Conservation (phyloP, 64 coral and sea anemone species). For the Stylophora pistillata region DNA sequence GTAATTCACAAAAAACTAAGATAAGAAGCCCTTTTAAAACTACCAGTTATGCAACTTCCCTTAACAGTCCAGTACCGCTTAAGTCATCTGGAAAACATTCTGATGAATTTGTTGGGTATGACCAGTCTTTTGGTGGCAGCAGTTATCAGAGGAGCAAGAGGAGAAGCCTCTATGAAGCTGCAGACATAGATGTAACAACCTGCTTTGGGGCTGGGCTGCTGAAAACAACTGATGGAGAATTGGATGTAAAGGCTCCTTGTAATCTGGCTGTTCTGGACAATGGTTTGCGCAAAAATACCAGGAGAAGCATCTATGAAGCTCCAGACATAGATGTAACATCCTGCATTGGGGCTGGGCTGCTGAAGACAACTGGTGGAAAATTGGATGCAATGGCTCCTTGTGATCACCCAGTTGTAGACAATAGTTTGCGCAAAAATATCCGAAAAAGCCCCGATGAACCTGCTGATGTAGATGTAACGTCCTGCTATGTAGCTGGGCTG, state of each 20-base stretch:
- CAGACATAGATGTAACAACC: constrained; percentile 50
- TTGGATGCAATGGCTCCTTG: background rate
- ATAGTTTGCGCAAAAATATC: background rate
- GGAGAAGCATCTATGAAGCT: constrained; percentile 8
- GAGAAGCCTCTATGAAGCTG: constrained; percentile 5
- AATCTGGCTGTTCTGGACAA: background rate
- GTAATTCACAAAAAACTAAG: background rate
- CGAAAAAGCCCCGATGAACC: background rate
- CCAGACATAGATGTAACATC: constrained; percentile 28
- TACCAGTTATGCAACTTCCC: constrained; percentile 21
- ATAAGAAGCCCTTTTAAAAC: background rate
- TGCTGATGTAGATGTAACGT: constrained; percentile 52
- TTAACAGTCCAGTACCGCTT: constrained; percentile 6
- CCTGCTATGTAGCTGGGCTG: constrained; percentile 36
- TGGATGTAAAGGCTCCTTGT: constrained; percentile 18
- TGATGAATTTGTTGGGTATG: background rate
- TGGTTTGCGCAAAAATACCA: background rate
- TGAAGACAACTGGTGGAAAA: background rate
- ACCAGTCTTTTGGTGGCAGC: background rate
- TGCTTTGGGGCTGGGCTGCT: constrained; percentile 39
- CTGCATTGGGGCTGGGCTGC: background rate
- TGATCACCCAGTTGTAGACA: background rate
- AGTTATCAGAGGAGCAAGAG: background rate
- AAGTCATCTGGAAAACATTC: background rate
- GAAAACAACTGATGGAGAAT: constrained; percentile 2